Evolutionary conservation across 1,140 invertebrate genomes (phyloP), one percentile per base, ranked within the genome.

Genomic region (Nephila pilipes): DNA sequence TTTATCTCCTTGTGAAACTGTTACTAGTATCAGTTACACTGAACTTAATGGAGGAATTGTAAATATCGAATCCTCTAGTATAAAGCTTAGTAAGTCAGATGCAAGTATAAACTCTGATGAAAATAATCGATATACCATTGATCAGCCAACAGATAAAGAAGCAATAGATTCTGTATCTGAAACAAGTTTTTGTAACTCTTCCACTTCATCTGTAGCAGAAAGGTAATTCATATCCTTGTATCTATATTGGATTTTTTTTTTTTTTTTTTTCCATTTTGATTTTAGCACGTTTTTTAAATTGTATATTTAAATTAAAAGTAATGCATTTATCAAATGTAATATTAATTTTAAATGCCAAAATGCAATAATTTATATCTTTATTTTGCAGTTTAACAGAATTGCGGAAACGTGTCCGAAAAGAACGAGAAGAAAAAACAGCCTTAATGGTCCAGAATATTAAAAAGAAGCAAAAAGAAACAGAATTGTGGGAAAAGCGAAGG

Each of bases 371-470:
- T 75, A 87, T 75, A 12, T 94, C 94, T 58, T 91, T 90, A 75
- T 91, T 87, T 60, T 93, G 32, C 63, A 94, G 94, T 58, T 65
- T 91, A 58, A 58, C 93, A 83, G 94, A 94, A 29, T 18, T 95
- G 36, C 90, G 95, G 57, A 94, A 95, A 85, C 94, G 95, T 83
- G 94, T 94, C 25, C 93, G 96, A 60, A 95, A 95, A 91, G 95
- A 96, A 87, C 93, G 95, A 32, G 94, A 94, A 32, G 94, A 95
- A 79, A 95, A 95, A 55, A 95, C 95, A 32, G 91, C 94, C 79
- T 94, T 95, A 85, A 94, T 95, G 91, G 94, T 96, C 2, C 94
- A 94, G 22, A 87, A 94, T 55, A 96, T 96, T 94, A 95, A 95
- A 93, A 93, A 94, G 65, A 95, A 95, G 85, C 95, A 96, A 93